Evolutionary conservation across 2,888 invertebrate genomes (phyloP), one percentile per base, ranked within the genome.

Genomic region (Biston stratarius): DNA sequence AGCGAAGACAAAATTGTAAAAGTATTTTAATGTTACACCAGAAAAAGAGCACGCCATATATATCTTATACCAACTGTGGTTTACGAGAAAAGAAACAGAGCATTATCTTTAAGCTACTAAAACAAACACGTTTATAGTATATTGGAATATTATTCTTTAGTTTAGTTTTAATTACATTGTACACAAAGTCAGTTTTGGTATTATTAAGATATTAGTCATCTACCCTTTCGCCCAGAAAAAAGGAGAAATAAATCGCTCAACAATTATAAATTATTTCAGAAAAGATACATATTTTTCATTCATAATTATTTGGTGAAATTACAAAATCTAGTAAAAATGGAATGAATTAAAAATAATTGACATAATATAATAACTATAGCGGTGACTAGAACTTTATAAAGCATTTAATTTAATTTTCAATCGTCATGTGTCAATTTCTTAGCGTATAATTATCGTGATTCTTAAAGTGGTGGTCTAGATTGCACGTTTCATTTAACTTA

Each of bases 381-480:
- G 74, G 79, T 84, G 88, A 89, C 90, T 89, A 90, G 87, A 86
- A 78, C 67, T 75, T 77, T 77, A 77, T 83, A 83, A 85, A 83
- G 84, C 83, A 77, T 77, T 77, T 72, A 71, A 67, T 71, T 77
- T 77, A 72, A 72, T 69, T 72, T 78, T 79, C 72, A 74, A 70
- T 78, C 66, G 66, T 67, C 70, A 67, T 74, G 70, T 70, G 67
- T 76, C 66, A 81, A 87, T 86, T 88, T 86, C 87, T 87, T 91
- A 92, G 84, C 84, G 86, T 79, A 87, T 84, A 85, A 77, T 77
- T 24, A 75, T 78, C 83, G 82, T 79, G 78, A 74, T 78, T 81
- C 79, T 79, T 55, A 84, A 86, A 85, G 90, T 76, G 83, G 84
- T 91, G 75, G 78, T 86, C 90, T 92, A 93, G 84, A 93, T 93